Base-by-base conservation (phyloP, 2,797 vertebrate genomes). In the Rhabdomys pumilio region DNA sequence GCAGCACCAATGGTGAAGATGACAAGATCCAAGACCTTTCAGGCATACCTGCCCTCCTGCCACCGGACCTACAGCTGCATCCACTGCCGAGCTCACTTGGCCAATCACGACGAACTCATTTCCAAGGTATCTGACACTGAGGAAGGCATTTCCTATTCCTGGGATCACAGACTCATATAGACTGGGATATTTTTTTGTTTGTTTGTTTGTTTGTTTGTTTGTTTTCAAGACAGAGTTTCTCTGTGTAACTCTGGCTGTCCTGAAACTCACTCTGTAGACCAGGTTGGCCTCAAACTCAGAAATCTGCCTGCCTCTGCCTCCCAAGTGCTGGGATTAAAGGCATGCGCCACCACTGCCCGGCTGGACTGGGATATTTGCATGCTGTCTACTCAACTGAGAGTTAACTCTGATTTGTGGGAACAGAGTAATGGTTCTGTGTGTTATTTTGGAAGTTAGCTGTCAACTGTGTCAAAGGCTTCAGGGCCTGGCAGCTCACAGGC, bases 11-110 rank as follows among this genome's bases (percentile, higher is more conserved):
- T 99, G 99, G 99, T 99, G 98, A 99, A 99, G 98, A 99, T 99
- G 99, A 99, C 99, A 1, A 98, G 99, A 98, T 99, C 99, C 99
- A 99, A 99, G 99, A 99, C 99, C 97, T 99, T 99, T 98, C 99
- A 99, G 99, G 99, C 99, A 0, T 99, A 99, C 97, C 98, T 99
- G 98, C 99, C 99, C 94, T 99, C 99, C 57, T 99, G 99, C 98
- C 99, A 99, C 97, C 99, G 99, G 90, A 99, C 99, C 93, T 99
- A 99, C 99, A 99, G 99, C 99, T 99, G 99, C 98, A 99, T 99
- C 96, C 99, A 99, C 98, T 99, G 99, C 98, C 98, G 99, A 96
- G 99, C 99, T 96, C 99, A 99, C 97, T 99, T 99, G 93, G 99
- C 99, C 98, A 99, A 99, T 98, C 99, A 99, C 0, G 99, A 99